Base-by-base conservation (phyloP, 53 echinoderm and acorn worm species). In the Zoroaster sp. region DNA sequence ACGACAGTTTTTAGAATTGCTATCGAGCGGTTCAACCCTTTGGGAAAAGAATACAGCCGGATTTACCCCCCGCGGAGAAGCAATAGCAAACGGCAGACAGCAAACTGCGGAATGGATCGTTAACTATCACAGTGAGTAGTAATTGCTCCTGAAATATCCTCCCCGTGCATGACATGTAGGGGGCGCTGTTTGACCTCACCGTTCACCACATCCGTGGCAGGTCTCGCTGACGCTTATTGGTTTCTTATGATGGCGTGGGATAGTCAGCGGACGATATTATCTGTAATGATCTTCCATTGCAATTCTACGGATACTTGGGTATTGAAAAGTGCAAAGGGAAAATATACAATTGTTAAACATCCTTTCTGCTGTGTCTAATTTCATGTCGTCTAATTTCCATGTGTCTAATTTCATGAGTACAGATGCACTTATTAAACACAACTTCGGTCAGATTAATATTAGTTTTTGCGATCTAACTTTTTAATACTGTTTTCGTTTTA, bases 11-110 rank as follows among this genome's bases (percentile, higher is more conserved):
- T 75, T 87, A 20, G 31, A 41, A 34, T 75, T 59, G 8, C 25
- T 87, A 33, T 87, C 87, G 37, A 87, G 65, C 32, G 87, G 87
- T 14, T 59, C 21, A 5, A 59, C 74, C 32, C 59, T 75, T 14
- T 59, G 74, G 75, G 75, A 74, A 53, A 74, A 39, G 66, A 87
- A 87, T 32, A 21, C 6, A 5, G 75, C 59, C 21, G 74, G 74
- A 39, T 59, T 28, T 2, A 74, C 87, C 5, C 65, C 75, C 25
- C 42, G 3, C 10, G 87, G 54, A 5, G 74, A 28, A 40, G 87
- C 87, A 42, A 51, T 37, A n/a, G 49, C 71, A 0, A 85, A 71
- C 4, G 37, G 21, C 35, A 70, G 18, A 1, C 37, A 32, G 0
- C 41, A 54, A 14, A 30, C 74, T 20, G 75, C 59, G 0, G 40